phyloP scores from a whole-genome alignment of 1,140 invertebrate species.

The Lordiphosa clarofinis region DNA sequence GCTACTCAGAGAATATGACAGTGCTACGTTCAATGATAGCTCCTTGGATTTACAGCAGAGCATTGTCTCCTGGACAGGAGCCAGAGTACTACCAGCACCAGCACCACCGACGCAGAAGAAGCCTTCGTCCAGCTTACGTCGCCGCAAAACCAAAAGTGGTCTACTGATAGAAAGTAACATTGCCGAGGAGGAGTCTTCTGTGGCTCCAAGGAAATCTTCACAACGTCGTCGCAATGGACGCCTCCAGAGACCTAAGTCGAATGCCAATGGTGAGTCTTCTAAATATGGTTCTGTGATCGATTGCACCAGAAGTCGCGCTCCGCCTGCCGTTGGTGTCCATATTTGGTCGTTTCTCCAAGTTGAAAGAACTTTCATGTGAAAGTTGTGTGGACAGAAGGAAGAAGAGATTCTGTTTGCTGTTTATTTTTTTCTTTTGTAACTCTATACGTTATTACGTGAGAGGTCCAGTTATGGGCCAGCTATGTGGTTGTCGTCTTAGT shows the following conservation, averaged over 20 bases:
- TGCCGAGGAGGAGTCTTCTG: constrained; percentile 30
- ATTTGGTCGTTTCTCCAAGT: constrained; percentile 67
- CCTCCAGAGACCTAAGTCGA: constrained; percentile 53
- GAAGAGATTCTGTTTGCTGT: constrained; percentile 53
- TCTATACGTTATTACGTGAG: constrained; percentile 76
- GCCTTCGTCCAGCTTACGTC: constrained; percentile 17
- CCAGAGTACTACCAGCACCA: constrained; percentile 10
- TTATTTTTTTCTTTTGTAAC: constrained; percentile 47
- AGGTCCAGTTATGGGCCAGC: constrained; percentile 72
- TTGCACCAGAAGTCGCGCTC: constrained; percentile 50
- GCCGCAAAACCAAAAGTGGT: constrained; percentile 72
- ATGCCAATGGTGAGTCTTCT: constrained; percentile 62
- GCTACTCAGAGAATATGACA: constrained; percentile 42
- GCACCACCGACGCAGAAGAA: constrained; percentile 7
- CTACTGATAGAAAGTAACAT: constrained; percentile 72
- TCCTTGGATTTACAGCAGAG: constrained; percentile 46
- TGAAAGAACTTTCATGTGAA: constrained; percentile 78
- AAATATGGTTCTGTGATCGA: constrained; percentile 71
- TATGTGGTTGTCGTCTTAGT: constrained; percentile 36
- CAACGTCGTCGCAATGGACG: constrained; percentile 67
- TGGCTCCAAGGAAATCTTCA: constrained; percentile 38
- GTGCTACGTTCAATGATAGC: constrained; percentile 14
- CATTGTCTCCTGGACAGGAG: constrained; percentile 65
- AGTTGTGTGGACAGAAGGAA: constrained; percentile 68
- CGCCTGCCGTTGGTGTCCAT: constrained; percentile 51